Percentiles rank a stretch among this genome's conserved stretches.
These are phyloP conservation scores for Dipodomys spectabilis DNA, from an alignment of 2,113 vertebrate species.

Conservation along the genomic window DNA sequence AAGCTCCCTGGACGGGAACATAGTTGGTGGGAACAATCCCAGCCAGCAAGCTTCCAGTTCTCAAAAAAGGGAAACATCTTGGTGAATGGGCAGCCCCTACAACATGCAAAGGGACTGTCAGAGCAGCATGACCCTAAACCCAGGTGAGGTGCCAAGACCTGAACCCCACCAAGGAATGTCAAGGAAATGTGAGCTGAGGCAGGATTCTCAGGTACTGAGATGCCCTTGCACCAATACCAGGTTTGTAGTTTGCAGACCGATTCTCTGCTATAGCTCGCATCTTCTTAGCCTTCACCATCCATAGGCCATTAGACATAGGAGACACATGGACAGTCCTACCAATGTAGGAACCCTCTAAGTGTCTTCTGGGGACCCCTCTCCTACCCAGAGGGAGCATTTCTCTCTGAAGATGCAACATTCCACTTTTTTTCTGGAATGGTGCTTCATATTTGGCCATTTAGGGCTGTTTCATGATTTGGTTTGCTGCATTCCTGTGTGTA, in stretches of 20 bases:
- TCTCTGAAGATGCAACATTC: not conserved
- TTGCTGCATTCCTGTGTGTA: not conserved
- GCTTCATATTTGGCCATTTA: not conserved
- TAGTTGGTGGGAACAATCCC: constrained; percentile 87
- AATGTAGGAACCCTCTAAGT: not conserved
- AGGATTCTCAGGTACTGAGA: not conserved
- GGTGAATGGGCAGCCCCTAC: constrained; percentile 32
- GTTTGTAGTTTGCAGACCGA: not conserved
- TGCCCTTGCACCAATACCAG: not conserved
- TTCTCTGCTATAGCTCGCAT: not conserved
- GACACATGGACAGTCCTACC: not conserved
- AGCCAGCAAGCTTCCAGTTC: constrained; percentile 78
- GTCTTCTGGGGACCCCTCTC: not conserved
- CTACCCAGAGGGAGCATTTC: not conserved
- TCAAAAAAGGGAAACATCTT: constrained; percentile 88
- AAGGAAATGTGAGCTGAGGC: not conserved
- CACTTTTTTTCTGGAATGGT: not conserved
- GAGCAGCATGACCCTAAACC: not conserved
- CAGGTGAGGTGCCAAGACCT: not conserved
- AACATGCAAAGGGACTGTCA: not conserved
- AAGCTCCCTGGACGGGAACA: constrained; percentile 87
- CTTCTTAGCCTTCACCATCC: not conserved
- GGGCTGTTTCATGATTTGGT: not conserved
- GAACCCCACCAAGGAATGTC: not conserved
- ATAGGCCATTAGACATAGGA: not conserved